These are phyloP conservation scores for Ptiloglossa arizonensis DNA, from an alignment of 1,140 invertebrate genomes.

Conservation along the genomic window DNA sequence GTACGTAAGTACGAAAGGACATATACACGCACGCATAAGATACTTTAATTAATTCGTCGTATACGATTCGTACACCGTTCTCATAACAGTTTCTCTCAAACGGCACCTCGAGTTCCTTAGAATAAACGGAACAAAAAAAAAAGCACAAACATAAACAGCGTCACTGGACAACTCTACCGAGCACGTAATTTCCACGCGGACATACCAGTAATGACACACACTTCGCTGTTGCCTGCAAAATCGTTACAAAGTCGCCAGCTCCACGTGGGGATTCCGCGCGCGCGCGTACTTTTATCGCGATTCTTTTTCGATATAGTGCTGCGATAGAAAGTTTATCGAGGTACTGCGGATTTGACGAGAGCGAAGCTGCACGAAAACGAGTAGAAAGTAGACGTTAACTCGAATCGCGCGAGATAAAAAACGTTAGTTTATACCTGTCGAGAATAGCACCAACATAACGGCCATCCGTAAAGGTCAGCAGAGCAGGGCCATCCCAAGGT, in stretches of 20 bases:
- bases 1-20: not conserved
- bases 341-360: not conserved
- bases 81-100: not conserved
- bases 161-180: too few species aligned
- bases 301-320: not conserved
- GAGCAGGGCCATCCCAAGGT: constrained; percentile 98
- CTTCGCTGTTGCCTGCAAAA: too few species aligned
- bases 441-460: constrained; percentile 95
- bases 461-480: constrained; percentile 99
- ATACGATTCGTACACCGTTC: not conserved
- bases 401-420: constrained; percentile 19
- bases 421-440: constrained; percentile 84
- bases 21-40: not conserved
- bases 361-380: constrained; percentile 39
- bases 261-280: not conserved
- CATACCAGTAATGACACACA: too few species aligned
- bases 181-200: too few species aligned
- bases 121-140: not conserved
- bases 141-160: too few species aligned
- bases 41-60: not conserved
- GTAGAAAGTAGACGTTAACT: not conserved
- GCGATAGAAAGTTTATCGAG: not conserved
- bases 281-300: not conserved
- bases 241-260: too few species aligned
- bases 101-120: not conserved